A percentile compares a stretch with the other conserved stretches of the same genome.
These are phyloP conservation scores for Pogonomyrmex barbatus DNA, from an alignment of 1,140 invertebrate species.

Conservation along the genomic window DNA sequence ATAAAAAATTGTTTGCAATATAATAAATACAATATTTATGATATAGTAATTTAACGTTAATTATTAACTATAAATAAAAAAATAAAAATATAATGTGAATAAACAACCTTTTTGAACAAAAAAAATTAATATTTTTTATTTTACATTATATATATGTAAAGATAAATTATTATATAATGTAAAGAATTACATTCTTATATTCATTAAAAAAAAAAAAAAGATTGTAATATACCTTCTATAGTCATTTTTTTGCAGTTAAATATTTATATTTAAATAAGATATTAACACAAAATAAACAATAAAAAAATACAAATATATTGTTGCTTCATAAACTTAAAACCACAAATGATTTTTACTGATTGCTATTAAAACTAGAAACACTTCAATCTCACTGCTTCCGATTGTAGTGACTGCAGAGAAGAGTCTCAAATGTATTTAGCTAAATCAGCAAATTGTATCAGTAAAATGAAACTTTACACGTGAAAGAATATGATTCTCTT, in stretches of 20 bases:
- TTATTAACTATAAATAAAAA: constrained; percentile 49
- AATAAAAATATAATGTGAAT: constrained; percentile 68
- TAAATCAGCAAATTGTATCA: constrained; percentile 19
- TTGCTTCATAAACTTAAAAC: neutral
- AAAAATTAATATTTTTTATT: neutral
- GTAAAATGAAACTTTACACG: constrained; percentile 9
- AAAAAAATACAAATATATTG: neutral
- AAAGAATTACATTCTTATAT: neutral
- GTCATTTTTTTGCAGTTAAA: constrained; percentile 1
- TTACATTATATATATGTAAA: too few species aligned
- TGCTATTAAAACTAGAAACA: neutral
- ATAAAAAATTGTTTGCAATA: neutral
- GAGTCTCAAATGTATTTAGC: constrained; percentile 11
- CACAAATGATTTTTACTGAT: constrained; percentile 16
- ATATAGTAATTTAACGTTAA: constrained; percentile 12
- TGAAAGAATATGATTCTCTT: neutral
- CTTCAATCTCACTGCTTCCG: neutral
- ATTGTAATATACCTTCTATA: neutral
- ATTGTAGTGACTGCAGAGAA: neutral
- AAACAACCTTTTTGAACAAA: constrained; percentile 50
- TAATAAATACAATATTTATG: neutral
- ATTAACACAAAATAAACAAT: neutral
- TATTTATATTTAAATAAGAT: constrained; percentile 25
- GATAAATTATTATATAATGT: neutral
- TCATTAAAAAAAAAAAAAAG: neutral